Base-by-base conservation (phyloP, 1,140 invertebrate species). In the Antheraea pernyi region DNA sequence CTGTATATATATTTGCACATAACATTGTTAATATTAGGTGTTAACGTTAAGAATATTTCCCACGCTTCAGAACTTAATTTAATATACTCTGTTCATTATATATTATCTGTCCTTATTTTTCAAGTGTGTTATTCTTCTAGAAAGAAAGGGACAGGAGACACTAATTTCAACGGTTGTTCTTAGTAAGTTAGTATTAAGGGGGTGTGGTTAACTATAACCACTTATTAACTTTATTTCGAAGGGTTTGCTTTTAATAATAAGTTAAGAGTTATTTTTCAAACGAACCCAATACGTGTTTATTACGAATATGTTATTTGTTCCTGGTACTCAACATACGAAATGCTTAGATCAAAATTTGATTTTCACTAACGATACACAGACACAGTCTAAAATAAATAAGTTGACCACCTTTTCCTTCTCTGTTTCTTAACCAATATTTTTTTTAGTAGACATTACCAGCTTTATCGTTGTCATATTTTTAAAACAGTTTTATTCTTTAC, bases 151-250 rank as follows among this genome's bases (percentile, higher is more conserved):
- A 79, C 37, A 65, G 37, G 71, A 69, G 73, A 73, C 67, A 83
- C 76, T 81, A 77, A 72, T 77, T 80, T 78, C 75, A 77, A 53
- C 46, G 16, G 13, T 53, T 53, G 13, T 53, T 53, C 46, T 36
- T 18, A 48, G 62, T 76, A 83, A 84, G 75, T 70, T 68, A 63
- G 69, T 80, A 88, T 86, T 86, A 85, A 79, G 73, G 67, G 76
- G 86, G 85, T 80, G 85, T 84, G 81, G 81, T 77, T 59, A 63
- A 59, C 74, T 65, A 69, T 68, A 87, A 80, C 85, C 81, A 69
- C 79, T 87, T 75, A 89, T 89, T 89, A 87, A 80, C 59, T 81
- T 71, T 82, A 79, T 80, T 85, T 84, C 73, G 75, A 67, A 72
- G 79, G 73, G 76, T 77, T 85, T 80, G 2, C 39, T 42, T 42